A percentile compares a stretch with the other conserved stretches of the same genome.
These are phyloP conservation scores for Carassius auratus DNA, from an alignment of 2,113 vertebrate species.

Conservation along the genomic window DNA sequence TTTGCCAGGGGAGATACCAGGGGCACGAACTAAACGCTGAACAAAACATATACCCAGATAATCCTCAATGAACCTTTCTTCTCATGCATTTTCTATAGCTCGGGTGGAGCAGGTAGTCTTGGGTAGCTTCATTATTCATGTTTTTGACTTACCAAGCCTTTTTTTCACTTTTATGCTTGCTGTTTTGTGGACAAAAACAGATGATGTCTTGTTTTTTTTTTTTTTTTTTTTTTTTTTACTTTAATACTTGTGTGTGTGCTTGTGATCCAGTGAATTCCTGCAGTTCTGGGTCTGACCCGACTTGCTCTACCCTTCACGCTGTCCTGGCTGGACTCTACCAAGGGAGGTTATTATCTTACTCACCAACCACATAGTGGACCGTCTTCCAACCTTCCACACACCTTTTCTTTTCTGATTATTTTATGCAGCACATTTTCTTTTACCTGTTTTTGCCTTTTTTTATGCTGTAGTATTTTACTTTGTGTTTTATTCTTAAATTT, in stretches of 20 bases:
- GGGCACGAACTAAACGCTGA: background rate
- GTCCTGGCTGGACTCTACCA: constrained; percentile 47
- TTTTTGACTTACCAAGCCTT: background rate
- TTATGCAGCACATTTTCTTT: background rate
- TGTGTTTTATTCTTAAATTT: background rate
- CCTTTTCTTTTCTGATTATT: background rate
- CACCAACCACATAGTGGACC: constrained; percentile 31
- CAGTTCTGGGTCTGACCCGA: constrained; percentile 13
- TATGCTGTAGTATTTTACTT: background rate
- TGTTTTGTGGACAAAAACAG: background rate
- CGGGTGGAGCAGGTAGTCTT: background rate
- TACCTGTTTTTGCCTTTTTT: background rate
- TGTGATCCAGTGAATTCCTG: background rate
- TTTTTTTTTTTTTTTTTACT: background rate
- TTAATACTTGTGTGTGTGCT: background rate
- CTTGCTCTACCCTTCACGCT: background rate
- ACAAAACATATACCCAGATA: background rate
- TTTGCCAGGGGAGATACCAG: constrained; percentile 23
- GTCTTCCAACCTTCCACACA: background rate
- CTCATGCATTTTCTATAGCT: background rate
- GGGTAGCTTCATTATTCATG: background rate
- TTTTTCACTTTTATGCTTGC: background rate
- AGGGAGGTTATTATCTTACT: constrained; percentile 57
- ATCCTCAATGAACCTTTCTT: background rate
- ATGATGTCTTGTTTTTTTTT: background rate